A percentile compares a stretch with the other conserved stretches of the same genome.
Conservation (phyloP, 92 coral and sea anemone species). For the Epizoanthus rinbou region DNA sequence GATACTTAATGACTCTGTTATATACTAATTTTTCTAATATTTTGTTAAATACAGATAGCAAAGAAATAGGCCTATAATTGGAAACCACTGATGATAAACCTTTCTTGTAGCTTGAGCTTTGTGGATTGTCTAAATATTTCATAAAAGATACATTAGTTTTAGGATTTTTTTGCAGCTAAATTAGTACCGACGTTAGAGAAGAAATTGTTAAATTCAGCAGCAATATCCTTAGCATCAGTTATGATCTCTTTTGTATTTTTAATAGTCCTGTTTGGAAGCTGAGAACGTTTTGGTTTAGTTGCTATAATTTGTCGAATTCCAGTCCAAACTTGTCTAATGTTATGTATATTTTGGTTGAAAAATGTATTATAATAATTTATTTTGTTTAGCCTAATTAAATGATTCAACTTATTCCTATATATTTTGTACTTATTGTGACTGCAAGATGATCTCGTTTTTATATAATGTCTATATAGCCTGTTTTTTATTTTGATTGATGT, state of each 20-base stretch:
- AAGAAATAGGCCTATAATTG: too few species aligned
- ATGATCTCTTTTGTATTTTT: constrained; percentile 18
- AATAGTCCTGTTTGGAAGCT: constrained; percentile 20
- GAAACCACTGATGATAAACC: too few species aligned
- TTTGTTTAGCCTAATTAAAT: constrained; percentile 22
- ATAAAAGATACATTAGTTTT: constrained; percentile 26
- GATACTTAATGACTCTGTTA: not conserved
- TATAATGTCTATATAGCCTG: constrained; percentile 29
- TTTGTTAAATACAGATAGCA: too few species aligned
- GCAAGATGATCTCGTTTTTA: constrained; percentile 25
- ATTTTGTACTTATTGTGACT: constrained; percentile 36
- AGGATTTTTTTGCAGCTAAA: constrained; percentile 17
- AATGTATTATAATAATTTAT: constrained; percentile 10
- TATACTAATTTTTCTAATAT: too few species aligned
- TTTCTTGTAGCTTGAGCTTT: not conserved
- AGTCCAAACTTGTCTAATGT: not conserved
- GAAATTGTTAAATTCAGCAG: constrained; percentile 17
- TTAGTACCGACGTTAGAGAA: constrained; percentile 19
- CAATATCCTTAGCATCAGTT: constrained; percentile 17
- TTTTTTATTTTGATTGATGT: constrained; percentile 20
- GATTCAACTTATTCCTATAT: constrained; percentile 29
- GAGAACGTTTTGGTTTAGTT: not conserved
- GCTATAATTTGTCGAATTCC: not conserved
- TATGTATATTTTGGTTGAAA: not conserved
- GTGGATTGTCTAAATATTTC: constrained; percentile 20